Evolutionary conservation across 2,113 vertebrate species (phyloP), one percentile per base, ranked within the genome.

Genomic region (Pterocles burchelli): DNA sequence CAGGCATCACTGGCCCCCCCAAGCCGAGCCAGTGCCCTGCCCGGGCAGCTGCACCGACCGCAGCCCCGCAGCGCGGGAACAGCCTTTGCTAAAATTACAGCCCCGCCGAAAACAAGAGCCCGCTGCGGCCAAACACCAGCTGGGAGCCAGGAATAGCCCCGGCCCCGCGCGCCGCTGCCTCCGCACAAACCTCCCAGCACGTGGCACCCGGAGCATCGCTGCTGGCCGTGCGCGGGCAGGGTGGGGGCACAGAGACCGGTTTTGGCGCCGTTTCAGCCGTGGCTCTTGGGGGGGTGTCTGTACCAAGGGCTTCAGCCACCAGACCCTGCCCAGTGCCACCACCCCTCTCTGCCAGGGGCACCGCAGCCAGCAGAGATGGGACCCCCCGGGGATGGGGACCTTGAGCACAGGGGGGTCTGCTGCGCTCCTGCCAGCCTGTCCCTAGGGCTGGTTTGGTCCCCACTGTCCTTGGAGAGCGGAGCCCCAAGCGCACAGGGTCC

Each of bases 81-180:
- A 63, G 83, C 43, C 76, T 51, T 31, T 81, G 90, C 93, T 97
- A 96, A 96, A 97, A 93, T 95, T 92, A 91, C 36, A 80, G 52
- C 66, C 72, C 6, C 7, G 68, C 58, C 20, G 33, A 94, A 97
- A 96, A 77, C 90, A 55, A 46, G 78, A 70, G 59, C 55, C 54
- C 0, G 0, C 55, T 62, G 52, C 0, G 0, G 71, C 55, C 93
- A 90, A 95, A 94, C 95, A 95, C 52, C 96, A 96, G 63, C 93
- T 97, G 96, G 92, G 72, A 79, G 88, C 82, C 95, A 93, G 92
- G 92, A 97, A 96, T 96, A 97, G 90, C 90, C 88, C 25, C 1
- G 1, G 70, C 46, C 62, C 5, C 0, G 20, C 82, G 58, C 8
- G 17, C 59, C 0, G 0, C 61, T 78, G 67, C 80, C 84, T 21